Base-by-base conservation (phyloP, 1,140 invertebrate genomes). In the Neodiprion virginianus region DNA sequence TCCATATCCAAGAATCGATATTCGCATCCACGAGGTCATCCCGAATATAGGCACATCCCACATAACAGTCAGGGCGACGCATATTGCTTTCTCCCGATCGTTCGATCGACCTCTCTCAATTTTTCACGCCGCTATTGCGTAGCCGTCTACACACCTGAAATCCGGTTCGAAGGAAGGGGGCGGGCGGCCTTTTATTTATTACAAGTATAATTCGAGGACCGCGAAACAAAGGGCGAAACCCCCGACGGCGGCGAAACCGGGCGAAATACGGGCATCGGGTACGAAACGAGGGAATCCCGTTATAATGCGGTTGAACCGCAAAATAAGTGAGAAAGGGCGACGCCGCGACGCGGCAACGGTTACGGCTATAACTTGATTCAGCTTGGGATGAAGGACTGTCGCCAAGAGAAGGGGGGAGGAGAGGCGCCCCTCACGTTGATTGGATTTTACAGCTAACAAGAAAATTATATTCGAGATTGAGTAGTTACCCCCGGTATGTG, bases 401-500 rank as follows among this genome's bases (percentile, higher is more conserved):
- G 47, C 23, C 48, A 47, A 69, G 48, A 47, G 48, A 21, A 71
- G 14, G 50, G 50, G 21, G 9, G 70, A 69, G 67, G 77, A 65
- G 78, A 74, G 68, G 76, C 73, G 78, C 79, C 80, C 81, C 78
- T 76, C 77, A 77, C 81, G 80, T 79, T 85, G 86, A 88, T 88
- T 87, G 81, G 81, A 88, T 88, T 88, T 86, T 81, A 86, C 77
- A 86, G 85, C 82, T 88, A 88, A 88, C 85, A 87, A 86, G 86
- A 87, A 87, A 88, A 88, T 88, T 88, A 88, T 87, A 85, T 87
- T 88, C 81, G 78, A 88, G 80, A 88, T 88, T 86, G 86, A 83
- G 79, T 84, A 81, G 83, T 82, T 87, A 83, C 53, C 53, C 28
- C 28, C 53, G 53, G 53, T 9, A 40, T 40, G 28, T 40, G 28